phyloP scores from a whole-genome alignment of 1,140 invertebrate genomes.

The Daktulosphaira vitifoliae region DNA sequence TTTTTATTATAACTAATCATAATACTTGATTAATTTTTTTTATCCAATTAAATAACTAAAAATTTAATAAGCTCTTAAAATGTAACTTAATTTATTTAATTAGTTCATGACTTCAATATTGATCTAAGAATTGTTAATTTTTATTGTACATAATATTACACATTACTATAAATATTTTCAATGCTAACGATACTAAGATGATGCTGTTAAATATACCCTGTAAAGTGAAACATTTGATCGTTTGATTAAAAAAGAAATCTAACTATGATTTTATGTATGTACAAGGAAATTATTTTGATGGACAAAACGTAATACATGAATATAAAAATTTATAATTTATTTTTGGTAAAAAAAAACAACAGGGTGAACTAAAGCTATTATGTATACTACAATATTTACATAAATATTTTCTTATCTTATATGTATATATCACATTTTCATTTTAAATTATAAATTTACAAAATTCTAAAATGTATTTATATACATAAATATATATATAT shows the following conservation, averaged over 20 bases:
- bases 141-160: too few species aligned
- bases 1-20: too few species aligned
- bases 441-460: slow-evolving; percentile 23
- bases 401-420: background rate
- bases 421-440: slow-evolving; percentile 4
- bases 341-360: slow-evolving; percentile 30
- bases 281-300: background rate
- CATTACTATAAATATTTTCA: too few species aligned
- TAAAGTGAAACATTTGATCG: too few species aligned
- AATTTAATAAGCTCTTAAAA: too few species aligned
- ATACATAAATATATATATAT: background rate
- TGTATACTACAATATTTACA: background rate
- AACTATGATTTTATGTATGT: background rate
- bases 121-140: too few species aligned
- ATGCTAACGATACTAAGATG: too few species aligned
- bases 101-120: too few species aligned
- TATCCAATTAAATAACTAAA: too few species aligned
- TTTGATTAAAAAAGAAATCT: background rate
- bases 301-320: background rate
- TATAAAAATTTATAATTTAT: slow-evolving; percentile 26
- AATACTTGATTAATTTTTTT: too few species aligned
- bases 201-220: too few species aligned
- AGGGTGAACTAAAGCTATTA: background rate
- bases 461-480: background rate
- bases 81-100: too few species aligned